Percentiles rank a stretch among this genome's conserved stretches.
Evolutionary conservation across 2,888 invertebrate genomes (phyloP).

Genomic region (Agrochola circellaris): DNA sequence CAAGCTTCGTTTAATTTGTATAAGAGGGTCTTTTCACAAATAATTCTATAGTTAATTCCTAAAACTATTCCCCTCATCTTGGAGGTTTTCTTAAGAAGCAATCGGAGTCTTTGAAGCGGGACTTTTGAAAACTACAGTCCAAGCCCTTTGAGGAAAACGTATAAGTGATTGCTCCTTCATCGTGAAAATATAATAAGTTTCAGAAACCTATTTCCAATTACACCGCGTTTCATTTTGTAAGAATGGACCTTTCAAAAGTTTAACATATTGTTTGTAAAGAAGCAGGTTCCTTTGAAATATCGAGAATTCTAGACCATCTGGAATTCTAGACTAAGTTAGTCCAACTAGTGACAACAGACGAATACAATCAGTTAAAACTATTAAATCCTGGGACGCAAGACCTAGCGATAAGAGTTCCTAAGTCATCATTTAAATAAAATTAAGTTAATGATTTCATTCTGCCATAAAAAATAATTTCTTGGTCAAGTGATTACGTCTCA

Average conservation of each 20-base stretch:
- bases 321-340: background rate
- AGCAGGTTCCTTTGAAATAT: background rate
- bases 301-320: background rate
- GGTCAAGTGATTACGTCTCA: conserved; percentile 28
- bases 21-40: background rate
- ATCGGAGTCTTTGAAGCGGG: conserved; percentile 59
- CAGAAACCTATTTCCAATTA: conserved; percentile 29
- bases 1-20: conserved; percentile 5
- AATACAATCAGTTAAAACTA: conserved; percentile 7
- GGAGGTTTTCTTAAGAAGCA: conserved; percentile 36
- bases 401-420: background rate
- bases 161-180: conserved; percentile 52
- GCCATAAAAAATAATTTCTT: conserved; percentile 39
- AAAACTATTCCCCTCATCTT: conserved; percentile 33
- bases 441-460: conserved; percentile 16
- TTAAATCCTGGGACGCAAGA: conserved; percentile 10
- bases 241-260: background rate
- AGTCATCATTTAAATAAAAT: conserved; percentile 9
- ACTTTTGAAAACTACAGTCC: conserved; percentile 63
- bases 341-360: background rate
- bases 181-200: conserved; percentile 39
- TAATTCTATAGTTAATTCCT: conserved; percentile 22
- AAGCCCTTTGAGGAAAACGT: conserved; percentile 67
- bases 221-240: conserved; percentile 1
- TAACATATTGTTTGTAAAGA: background rate